Evolutionary conservation across 2,797 vertebrate species (phyloP).

Genomic region (Mus minutoides): DNA sequence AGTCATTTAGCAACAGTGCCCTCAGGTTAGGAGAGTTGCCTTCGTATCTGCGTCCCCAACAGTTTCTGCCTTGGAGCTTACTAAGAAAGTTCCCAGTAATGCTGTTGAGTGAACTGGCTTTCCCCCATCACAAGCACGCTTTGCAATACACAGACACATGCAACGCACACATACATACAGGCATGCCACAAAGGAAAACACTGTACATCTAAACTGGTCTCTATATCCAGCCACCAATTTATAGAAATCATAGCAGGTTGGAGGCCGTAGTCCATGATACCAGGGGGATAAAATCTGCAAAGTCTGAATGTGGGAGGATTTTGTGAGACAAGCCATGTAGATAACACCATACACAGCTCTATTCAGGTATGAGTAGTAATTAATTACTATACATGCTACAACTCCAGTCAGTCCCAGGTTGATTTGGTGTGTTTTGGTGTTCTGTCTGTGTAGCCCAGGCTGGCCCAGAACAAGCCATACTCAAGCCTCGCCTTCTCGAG

Average conservation of each 20-base stretch:
- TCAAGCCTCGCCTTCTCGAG: background rate
- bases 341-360: background rate
- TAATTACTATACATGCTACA: background rate
- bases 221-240: constrained; percentile 10
- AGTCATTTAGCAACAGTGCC: background rate
- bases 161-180: background rate
- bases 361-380: background rate
- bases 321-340: background rate
- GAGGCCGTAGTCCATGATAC: background rate
- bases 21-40: background rate
- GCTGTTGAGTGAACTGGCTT: constrained; percentile 39
- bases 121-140: background rate
- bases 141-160: background rate
- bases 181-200: no score
- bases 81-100: constrained; percentile 40
- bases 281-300: background rate
- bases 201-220: background rate
- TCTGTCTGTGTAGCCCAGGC: background rate
- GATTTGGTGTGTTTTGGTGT: background rate
- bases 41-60: background rate
- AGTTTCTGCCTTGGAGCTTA: background rate
- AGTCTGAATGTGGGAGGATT: constrained; percentile 3
- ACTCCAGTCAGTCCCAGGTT: background rate
- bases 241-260: constrained; percentile 9
- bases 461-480: background rate